phyloP scores from a whole-genome alignment of 2,888 invertebrate species.

The Conchocele bisecta region DNA sequence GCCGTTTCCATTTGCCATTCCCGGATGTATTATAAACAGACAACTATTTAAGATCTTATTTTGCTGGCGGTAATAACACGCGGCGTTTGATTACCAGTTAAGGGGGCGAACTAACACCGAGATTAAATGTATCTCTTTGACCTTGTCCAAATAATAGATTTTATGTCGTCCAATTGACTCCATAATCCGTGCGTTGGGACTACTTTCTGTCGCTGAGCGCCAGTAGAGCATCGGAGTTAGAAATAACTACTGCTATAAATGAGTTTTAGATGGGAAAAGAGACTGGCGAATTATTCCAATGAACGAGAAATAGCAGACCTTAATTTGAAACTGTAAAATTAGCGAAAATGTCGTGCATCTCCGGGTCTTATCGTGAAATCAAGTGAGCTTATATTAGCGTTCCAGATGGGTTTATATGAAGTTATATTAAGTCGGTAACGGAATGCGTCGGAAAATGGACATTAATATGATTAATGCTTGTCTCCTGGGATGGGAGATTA shows the following conservation, averaged over 20 bases:
- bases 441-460: conserved; percentile 7
- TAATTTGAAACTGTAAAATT: conserved; percentile 14
- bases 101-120: background rate
- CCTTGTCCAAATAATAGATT: conserved; percentile 11
- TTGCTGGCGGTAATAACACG: background rate
- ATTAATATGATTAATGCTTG: conserved; percentile 12
- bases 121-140: conserved; percentile 15
- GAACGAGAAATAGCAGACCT: conserved; percentile 1
- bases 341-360: background rate
- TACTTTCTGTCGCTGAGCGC: background rate
- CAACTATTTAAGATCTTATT: conserved; percentile 10
- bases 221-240: background rate
- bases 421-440: background rate
- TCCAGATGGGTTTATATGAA: background rate
- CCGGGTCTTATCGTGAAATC: conserved; percentile 10
- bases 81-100: background rate
- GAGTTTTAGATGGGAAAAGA: background rate
- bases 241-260: conserved; percentile 1
- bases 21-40: conserved; percentile 7
- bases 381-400: conserved; percentile 8
- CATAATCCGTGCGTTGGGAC: too few species aligned
- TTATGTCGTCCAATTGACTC: conserved; percentile 15
- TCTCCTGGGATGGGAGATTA: too few species aligned
- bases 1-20: background rate
- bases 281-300: background rate